Percentiles rank a stretch among this genome's conserved stretches.
Evolutionary conservation across 2,113 vertebrate species (phyloP).

Genomic region (Sebastes schlegelii): DNA sequence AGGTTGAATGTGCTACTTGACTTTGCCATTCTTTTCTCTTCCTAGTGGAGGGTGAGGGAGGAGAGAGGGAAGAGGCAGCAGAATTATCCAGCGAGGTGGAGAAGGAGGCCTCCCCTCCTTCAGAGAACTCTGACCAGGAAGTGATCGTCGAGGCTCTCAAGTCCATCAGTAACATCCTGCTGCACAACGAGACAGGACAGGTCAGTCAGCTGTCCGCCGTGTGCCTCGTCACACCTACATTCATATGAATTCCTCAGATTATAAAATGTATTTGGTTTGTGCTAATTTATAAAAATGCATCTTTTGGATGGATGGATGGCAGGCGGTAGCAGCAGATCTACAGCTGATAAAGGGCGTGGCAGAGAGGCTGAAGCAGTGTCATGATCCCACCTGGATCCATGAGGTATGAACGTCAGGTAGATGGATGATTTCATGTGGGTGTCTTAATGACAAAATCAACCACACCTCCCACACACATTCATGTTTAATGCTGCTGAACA

Average conservation of each 20-base stretch:
- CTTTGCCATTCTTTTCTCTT: background rate
- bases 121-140: conserved; percentile 86
- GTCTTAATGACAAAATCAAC: background rate
- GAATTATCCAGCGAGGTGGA: background rate
- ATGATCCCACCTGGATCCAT: conserved; percentile 83
- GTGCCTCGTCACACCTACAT: background rate
- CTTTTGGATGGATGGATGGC: conserved; percentile 24
- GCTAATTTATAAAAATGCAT: background rate
- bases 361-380: conserved; percentile 86
- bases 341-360: conserved; percentile 87
- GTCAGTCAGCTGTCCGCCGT: conserved; percentile 41
- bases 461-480: too few relatives aligned
- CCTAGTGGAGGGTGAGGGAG: conserved; percentile 22
- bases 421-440: background rate
- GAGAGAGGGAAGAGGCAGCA: conserved; percentile 50
- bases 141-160: conserved; percentile 92
- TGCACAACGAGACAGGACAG: conserved; percentile 88
- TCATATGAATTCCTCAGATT: background rate
- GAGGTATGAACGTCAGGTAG: conserved; percentile 68
- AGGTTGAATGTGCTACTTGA: background rate
- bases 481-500: too few relatives aligned
- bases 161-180: conserved; percentile 92
- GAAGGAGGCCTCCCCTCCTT: conserved; percentile 39
- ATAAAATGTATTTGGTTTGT: background rate
- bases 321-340: conserved; percentile 84